Evolutionary conservation across 2,888 invertebrate genomes (phyloP).

Genomic region (Sphaerolaimus hirsutus): DNA sequence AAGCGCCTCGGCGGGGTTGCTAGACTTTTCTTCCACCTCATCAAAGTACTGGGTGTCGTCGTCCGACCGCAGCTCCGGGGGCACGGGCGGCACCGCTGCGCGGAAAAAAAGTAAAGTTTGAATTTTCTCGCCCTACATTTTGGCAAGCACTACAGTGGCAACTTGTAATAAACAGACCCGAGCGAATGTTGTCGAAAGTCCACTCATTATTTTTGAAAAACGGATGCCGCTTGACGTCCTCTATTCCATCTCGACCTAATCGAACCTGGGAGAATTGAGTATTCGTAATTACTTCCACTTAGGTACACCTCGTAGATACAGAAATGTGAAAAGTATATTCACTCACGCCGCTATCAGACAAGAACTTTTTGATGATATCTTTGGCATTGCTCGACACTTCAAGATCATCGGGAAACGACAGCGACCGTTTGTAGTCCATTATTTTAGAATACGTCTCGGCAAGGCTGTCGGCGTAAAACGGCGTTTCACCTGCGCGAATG

Average conservation of each 20-base stretch:
- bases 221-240: conserved; percentile 73
- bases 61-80: conserved; percentile 77
- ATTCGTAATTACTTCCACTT: too few relatives aligned
- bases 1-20: conserved; percentile 59
- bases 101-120: conserved; percentile 13
- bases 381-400: conserved; percentile 52
- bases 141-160: too few relatives aligned
- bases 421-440: conserved; percentile 88
- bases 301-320: too few relatives aligned
- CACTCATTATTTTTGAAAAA: conserved; percentile 92
- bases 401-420: conserved; percentile 70
- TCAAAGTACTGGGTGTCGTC: conserved; percentile 97
- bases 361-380: conserved; percentile 63
- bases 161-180: conserved; percentile 41
- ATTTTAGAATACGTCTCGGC: conserved; percentile 95
- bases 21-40: conserved; percentile 78
- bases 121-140: background rate
- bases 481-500: conserved; percentile 47
- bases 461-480: conserved; percentile 91
- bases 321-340: conserved; percentile 6
- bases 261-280: too few relatives aligned
- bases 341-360: conserved; percentile 43
- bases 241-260: conserved; percentile 67
- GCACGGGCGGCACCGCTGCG: conserved; percentile 72
- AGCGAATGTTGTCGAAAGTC: conserved; percentile 81